Evolutionary conservation across 2,888 invertebrate species (phyloP), one percentile per base, ranked within the genome.

Genomic region (Listrodromus nycthemerus): DNA sequence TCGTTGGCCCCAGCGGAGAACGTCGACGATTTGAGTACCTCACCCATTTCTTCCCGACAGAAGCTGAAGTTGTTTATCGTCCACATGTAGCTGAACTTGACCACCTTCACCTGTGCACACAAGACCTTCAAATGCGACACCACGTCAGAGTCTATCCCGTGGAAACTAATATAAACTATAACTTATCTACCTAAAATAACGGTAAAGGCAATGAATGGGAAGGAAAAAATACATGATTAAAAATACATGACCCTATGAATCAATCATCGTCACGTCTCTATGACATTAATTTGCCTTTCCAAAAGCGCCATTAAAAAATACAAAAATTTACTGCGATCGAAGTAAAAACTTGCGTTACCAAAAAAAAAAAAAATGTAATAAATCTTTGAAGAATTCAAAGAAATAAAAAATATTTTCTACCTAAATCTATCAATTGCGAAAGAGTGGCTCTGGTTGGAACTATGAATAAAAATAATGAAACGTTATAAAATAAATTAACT

Each of bases 51-150:
- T 95, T 99, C 99, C 91, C 99, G 97, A 95, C 99, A 99, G 95
- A 99, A 99, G 95, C 99, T 99, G 95, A 99, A 99, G 96, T 99
- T 99, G 95, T 99, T 99, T 95, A 99, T 99, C 94, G 99, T 99
- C 99, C 99, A 99, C 98, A 99, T 99, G 95, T 99, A 99, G 95
- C 99, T 99, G 96, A 99, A 99, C 95, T 99, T 99, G 91, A 99
- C 98, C 94, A 99, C 99, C 96, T 99, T 99, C 94, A 99, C 99
- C 98, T 99, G 96, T 89, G 91, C 89, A 92, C 88, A 92, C 75
- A 92, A 92, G 88, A 92, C 91, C 92, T 92, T 92, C 89, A 90
- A 92, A 91, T 91, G 90, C 90, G 85, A 92, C 85, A 90, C 71
- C 88, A 89, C 88, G 89, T 90, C 90, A 92, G 91, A 91, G 84